Conservation (phyloP, 2,797 vertebrate species). For the Percopsis omiscomaycus region DNA sequence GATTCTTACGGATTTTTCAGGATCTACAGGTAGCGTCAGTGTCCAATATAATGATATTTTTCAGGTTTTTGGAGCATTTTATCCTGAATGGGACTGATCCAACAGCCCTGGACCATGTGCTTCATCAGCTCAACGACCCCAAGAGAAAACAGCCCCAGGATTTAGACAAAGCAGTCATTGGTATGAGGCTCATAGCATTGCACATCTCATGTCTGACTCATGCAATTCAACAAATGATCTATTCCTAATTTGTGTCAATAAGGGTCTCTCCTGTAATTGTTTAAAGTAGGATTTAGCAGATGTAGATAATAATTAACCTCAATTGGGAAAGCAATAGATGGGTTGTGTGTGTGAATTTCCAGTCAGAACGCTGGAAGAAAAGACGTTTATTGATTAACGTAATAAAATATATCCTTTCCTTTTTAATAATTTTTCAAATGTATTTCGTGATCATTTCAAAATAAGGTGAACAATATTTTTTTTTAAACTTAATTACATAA, state of each 20-base stretch:
- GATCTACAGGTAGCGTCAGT: too few species aligned
- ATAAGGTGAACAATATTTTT: too few species aligned
- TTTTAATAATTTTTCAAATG: too few species aligned
- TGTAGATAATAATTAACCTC: neutral
- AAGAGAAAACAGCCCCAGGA: conserved; percentile 75
- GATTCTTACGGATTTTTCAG: too few species aligned
- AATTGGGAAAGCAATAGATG: too few species aligned
- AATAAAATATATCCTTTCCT: too few species aligned
- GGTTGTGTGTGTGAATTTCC: too few species aligned
- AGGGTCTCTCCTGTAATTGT: too few species aligned
- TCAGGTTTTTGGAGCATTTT: conserved; percentile 76
- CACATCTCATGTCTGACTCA: conserved; percentile 35
- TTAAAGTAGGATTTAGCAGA: neutral
- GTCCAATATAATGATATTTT: conserved; percentile 1
- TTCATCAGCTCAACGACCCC: conserved; percentile 69
- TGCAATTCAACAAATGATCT: neutral
- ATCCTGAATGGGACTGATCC: conserved; percentile 76
- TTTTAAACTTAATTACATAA: too few species aligned
- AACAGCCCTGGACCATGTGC: conserved; percentile 64
- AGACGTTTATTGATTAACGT: too few species aligned
- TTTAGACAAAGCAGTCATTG: conserved; percentile 71
- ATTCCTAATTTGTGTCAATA: conserved; percentile 1
- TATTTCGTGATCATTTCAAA: too few species aligned
- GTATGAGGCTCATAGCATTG: conserved; percentile 52
- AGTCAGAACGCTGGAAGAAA: too few species aligned